Evolutionary conservation across 2,797 vertebrate genomes (phyloP).

Genomic region (Aplochiton taeniatus): DNA sequence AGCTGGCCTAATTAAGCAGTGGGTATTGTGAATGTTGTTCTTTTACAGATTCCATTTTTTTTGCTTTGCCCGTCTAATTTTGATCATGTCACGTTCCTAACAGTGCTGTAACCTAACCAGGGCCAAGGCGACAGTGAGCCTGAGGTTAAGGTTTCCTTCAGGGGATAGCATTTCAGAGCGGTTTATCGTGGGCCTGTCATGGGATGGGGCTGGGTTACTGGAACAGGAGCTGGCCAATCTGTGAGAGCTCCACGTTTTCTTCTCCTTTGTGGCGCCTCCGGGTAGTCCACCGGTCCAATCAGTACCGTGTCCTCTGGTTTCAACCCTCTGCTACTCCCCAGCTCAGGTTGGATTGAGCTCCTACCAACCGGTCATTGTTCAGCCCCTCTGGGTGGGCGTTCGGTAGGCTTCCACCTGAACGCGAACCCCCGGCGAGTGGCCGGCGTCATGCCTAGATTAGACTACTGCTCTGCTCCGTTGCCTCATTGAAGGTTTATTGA

Average conservation of each 20-base stretch:
- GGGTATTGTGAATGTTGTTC: too few relatives aligned
- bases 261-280: slow-evolving; percentile 35
- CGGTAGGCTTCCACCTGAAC: too few relatives aligned
- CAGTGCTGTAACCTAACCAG: slow-evolving; percentile 22
- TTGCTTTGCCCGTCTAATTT: slow-evolving; percentile 1
- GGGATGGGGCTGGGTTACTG: slow-evolving; percentile 64
- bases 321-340: neutral
- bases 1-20: too few relatives aligned
- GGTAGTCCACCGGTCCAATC: slow-evolving; percentile 42
- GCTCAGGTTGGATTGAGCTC: slow-evolving; percentile 53
- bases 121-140: slow-evolving; percentile 31
- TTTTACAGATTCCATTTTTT: too few relatives aligned
- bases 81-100: neutral
- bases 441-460: too few relatives aligned
- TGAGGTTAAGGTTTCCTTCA: slow-evolving; percentile 59
- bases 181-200: slow-evolving; percentile 56
- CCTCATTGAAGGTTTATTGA: too few relatives aligned
- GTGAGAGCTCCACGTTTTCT: slow-evolving; percentile 49
- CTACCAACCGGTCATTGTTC: slow-evolving; percentile 38
- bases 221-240: slow-evolving; percentile 59
- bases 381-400: slow-evolving; percentile 46
- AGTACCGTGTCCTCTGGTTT: slow-evolving; percentile 27
- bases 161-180: slow-evolving; percentile 60
- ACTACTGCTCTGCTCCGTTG: too few relatives aligned
- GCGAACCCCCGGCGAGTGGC: too few relatives aligned